A percentile compares a stretch with the other conserved stretches of the same genome.
phyloP scores from a whole-genome alignment of 2,888 invertebrate genomes.

The Oasisia sp. region DNA sequence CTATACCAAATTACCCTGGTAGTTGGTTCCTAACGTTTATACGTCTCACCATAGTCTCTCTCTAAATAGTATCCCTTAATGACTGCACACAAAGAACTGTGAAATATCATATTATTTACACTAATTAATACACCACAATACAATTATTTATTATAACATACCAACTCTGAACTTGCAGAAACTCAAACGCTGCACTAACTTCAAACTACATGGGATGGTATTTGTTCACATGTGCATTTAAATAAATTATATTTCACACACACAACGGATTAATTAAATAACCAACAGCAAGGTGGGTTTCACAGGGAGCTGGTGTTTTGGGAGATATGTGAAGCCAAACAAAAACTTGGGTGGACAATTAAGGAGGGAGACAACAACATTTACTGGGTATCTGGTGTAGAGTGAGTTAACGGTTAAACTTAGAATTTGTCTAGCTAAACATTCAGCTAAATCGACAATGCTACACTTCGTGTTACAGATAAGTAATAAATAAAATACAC shows the following conservation, averaged over 20 bases:
- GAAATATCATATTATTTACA: too few species aligned
- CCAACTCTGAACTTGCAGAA: background rate
- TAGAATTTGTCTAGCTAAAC: background rate
- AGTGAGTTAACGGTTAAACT: background rate
- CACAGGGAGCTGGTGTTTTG: background rate
- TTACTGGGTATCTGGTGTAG: too few species aligned
- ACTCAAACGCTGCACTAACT: background rate
- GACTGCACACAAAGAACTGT: background rate
- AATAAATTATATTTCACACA: background rate
- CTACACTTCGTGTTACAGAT: background rate
- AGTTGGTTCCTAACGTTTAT: background rate
- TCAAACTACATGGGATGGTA: background rate
- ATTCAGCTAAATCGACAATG: background rate
- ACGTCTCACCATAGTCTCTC: background rate
- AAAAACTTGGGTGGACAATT: conserved; percentile 13
- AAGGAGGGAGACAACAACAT: background rate
- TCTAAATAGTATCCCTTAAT: background rate
- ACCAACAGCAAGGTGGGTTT: background rate
- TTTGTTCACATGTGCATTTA: background rate
- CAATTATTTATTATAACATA: background rate
- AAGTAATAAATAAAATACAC: background rate
- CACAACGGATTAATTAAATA: background rate
- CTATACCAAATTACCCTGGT: background rate
- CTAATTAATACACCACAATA: too few species aligned
- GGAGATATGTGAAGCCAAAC: conserved; percentile 22